phyloP scores from a whole-genome alignment of 2,888 invertebrate species.

The Drosophila robusta region DNA sequence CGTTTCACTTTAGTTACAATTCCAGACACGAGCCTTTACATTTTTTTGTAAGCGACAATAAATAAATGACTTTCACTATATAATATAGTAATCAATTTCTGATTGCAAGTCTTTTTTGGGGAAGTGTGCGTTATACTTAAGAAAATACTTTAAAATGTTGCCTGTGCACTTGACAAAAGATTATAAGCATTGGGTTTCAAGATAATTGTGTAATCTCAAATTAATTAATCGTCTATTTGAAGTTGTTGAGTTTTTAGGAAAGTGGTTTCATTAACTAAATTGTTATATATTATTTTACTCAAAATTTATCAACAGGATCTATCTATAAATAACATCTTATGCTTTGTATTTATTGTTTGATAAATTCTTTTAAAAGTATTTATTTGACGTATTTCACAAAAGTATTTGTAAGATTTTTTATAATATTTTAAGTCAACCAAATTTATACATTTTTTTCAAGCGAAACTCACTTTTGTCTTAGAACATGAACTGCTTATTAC shows the following conservation, averaged over 20 bases:
- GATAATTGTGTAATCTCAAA: no score
- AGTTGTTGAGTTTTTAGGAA: no score
- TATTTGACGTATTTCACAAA: no score
- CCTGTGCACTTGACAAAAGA: background rate
- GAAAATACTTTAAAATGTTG: background rate
- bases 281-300: no score
- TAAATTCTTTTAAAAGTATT: no score
- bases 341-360: no score
- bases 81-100: background rate
- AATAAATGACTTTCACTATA: constrained; percentile 22
- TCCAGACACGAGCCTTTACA: background rate
- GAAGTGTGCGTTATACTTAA: background rate
- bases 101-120: background rate
- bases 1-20: constrained; percentile 7
- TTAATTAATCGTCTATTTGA: no score
- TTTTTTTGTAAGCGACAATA: constrained; percentile 9
- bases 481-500: background rate
- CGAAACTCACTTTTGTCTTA: background rate
- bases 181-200: background rate
- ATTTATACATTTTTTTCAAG: no score
- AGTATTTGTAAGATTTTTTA: no score
- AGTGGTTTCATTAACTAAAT: background rate
- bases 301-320: no score
- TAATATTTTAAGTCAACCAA: no score
- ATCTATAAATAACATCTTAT: no score